These are phyloP conservation scores for Aporrectodea caliginosa DNA, from an alignment of 1,140 invertebrate genomes.

Conservation along the genomic window DNA sequence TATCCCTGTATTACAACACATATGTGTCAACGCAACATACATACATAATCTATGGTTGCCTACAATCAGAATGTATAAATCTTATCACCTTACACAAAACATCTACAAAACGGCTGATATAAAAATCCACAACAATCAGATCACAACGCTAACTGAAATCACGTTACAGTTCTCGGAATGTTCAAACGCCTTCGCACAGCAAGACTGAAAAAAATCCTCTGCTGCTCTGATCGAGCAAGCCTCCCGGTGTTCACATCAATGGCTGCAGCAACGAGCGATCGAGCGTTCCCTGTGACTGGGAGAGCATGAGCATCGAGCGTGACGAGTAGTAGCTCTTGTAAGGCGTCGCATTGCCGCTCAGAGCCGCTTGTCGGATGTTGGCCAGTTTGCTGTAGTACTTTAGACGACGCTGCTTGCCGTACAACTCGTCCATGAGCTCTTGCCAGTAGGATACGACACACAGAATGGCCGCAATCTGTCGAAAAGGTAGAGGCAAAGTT, in stretches of 20 bases:
- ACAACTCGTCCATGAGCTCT: constrained; percentile 26
- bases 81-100: neutral
- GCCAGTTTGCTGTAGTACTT: constrained; percentile 28
- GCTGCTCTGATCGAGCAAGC: no score
- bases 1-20: no score
- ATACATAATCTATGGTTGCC: no score
- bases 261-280: neutral
- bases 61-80: no score
- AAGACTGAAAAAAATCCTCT: neutral
- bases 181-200: neutral
- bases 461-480: constrained; percentile 26
- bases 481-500: no score
- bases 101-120: neutral
- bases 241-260: neutral
- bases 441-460: constrained; percentile 34
- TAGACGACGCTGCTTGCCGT: constrained; percentile 22
- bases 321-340: constrained; percentile 25
- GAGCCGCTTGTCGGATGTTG: constrained; percentile 25
- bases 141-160: neutral
- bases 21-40: no score
- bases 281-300: constrained; percentile 7
- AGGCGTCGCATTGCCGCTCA: constrained; percentile 21
- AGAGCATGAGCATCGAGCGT: constrained; percentile 6
- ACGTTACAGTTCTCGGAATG: neutral
- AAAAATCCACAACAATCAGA: neutral